These are phyloP conservation scores for Rhynchotus rufescens DNA, from an alignment of 2,797 vertebrate species.

Conservation along the genomic window DNA sequence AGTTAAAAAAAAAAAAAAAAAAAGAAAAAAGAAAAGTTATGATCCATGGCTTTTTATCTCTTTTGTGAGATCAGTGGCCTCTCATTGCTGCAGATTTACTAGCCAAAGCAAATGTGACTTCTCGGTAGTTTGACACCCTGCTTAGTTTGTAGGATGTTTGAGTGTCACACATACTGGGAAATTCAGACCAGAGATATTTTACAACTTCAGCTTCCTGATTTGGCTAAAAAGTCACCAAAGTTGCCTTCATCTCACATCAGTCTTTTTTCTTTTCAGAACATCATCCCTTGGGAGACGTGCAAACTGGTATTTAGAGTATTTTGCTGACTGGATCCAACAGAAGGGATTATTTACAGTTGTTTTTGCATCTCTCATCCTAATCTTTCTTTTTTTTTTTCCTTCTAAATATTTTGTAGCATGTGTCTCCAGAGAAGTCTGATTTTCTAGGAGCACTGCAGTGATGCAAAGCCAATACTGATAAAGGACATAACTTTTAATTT, in stretches of 20 bases:
- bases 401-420: background rate
- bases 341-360: constrained; percentile 7
- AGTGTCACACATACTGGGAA: background rate
- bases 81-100: background rate
- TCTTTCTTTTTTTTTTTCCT: background rate
- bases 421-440: background rate
- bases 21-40: background rate
- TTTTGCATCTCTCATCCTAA: constrained; percentile 20
- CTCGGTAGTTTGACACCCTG: background rate
- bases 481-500: background rate
- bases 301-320: background rate
- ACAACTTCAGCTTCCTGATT: background rate
- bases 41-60: background rate
- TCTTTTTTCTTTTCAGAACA: background rate
- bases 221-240: background rate
- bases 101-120: background rate
- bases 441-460: background rate
- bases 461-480: background rate
- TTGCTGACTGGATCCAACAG: background rate
- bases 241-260: background rate
- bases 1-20: no score
- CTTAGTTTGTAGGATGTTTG: background rate
- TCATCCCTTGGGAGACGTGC: background rate
- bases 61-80: background rate
- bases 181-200: background rate